Conservation (phyloP, 2,113 vertebrate genomes). For the Tretioscincus oriximinensis region DNA sequence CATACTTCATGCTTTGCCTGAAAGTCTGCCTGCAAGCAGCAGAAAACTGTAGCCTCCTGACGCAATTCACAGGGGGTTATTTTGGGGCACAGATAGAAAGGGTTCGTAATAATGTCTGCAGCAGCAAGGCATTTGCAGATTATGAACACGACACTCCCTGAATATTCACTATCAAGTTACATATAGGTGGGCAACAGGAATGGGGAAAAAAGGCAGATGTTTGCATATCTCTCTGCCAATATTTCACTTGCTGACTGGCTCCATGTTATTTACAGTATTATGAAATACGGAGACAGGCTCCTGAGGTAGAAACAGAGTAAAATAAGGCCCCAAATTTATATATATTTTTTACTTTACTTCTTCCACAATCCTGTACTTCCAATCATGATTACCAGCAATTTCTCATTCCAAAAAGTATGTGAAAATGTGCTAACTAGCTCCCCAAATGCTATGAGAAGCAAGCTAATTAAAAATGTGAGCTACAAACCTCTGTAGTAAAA, state of each 20-base stretch:
- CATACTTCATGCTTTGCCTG: conserved; percentile 31
- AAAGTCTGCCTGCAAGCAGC: conserved; percentile 29
- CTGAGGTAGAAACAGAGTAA: neutral
- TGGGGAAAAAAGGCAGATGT: neutral
- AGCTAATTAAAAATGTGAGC: neutral
- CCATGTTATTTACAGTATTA: neutral
- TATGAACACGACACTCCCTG: rapidly evolving
- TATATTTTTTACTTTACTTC: no score
- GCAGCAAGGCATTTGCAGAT: rapidly evolving
- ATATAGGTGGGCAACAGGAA: neutral
- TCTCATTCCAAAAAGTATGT: neutral
- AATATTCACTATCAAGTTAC: neutral
- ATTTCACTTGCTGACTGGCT: neutral
- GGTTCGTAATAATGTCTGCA: rapidly evolving
- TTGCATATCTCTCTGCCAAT: neutral
- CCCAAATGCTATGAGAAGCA: neutral
- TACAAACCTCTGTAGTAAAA: neutral
- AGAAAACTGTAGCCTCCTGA: neutral
- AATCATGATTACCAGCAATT: neutral
- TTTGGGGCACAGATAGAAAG: neutral
- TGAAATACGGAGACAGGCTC: neutral
- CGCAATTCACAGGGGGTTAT: neutral
- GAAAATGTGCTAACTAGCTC: neutral
- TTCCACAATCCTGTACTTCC: no score
- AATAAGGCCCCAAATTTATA: neutral